Conservation (phyloP, 2,797 vertebrate genomes). For the Morelia viridis region DNA sequence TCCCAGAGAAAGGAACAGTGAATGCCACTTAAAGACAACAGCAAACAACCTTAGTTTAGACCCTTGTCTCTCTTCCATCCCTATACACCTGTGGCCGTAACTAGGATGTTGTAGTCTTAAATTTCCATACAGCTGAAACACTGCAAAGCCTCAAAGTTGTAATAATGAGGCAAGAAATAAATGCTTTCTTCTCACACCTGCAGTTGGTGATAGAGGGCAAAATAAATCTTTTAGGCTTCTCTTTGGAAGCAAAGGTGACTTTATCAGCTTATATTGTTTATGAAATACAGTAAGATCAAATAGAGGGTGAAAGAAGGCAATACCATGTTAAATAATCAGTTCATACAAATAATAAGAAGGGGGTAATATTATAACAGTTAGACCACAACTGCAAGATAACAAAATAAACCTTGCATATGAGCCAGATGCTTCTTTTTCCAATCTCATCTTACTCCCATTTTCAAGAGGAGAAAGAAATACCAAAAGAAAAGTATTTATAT, state of each 20-base stretch:
- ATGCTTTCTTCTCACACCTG: neutral
- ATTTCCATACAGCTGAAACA: neutral
- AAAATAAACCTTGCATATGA: neutral
- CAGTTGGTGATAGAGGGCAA: neutral
- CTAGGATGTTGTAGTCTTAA: neutral
- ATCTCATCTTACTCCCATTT: neutral
- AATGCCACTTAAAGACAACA: neutral
- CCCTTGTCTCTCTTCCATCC: neutral
- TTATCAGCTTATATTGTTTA: neutral
- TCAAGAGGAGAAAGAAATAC: neutral
- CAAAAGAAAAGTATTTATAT: neutral
- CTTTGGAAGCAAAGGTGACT: neutral
- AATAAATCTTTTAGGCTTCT: neutral
- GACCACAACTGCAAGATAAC: neutral
- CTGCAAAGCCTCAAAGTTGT: neutral
- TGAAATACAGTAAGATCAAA: neutral
- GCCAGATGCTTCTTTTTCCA: neutral
- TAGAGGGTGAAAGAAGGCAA: neutral
- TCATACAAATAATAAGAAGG: neutral
- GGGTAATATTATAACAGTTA: neutral
- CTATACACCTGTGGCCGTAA: neutral
- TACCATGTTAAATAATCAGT: neutral
- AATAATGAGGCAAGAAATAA: neutral
- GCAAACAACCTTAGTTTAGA: neutral
- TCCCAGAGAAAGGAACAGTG: neutral